Evolutionary conservation across 2,113 vertebrate species (phyloP).

Genomic region (Callionymus lyra): DNA sequence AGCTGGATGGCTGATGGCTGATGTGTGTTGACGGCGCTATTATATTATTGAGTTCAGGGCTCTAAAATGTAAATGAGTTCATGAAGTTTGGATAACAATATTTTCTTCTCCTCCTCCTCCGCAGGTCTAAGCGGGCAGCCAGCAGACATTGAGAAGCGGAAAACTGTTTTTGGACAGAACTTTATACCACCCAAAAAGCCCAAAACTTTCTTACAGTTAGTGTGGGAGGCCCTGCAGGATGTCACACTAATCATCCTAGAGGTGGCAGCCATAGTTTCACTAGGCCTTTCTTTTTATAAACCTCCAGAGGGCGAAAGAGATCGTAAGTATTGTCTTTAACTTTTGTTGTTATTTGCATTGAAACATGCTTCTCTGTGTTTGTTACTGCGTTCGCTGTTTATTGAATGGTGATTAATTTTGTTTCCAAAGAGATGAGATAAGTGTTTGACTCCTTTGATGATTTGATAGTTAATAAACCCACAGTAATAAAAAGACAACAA

Average conservation of each 20-base stretch:
- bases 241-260: constrained; percentile 99
- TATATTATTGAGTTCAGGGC: too few relatives aligned
- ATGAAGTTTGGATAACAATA: not conserved
- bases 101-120: constrained; percentile 8
- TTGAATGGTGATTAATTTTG: too few relatives aligned
- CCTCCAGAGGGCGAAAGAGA: constrained; percentile 84
- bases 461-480: too few relatives aligned
- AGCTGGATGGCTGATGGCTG: too few relatives aligned
- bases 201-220: constrained; percentile 99
- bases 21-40: too few relatives aligned
- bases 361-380: too few relatives aligned
- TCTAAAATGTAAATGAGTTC: too few relatives aligned
- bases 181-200: constrained; percentile 99
- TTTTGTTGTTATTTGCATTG: too few relatives aligned
- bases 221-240: constrained; percentile 99
- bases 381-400: too few relatives aligned
- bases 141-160: constrained; percentile 91
- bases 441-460: too few relatives aligned
- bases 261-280: constrained; percentile 97
- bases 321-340: constrained; percentile 65
- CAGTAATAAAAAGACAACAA: too few relatives aligned
- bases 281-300: constrained; percentile 99
- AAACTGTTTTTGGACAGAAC: constrained; percentile 90
- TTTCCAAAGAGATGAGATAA: too few relatives aligned
- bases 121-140: constrained; percentile 92